A percentile compares a stretch with the other conserved stretches of the same genome.
phyloP scores from a whole-genome alignment of 2,797 vertebrate species.

The Acropternis orthonyx region DNA sequence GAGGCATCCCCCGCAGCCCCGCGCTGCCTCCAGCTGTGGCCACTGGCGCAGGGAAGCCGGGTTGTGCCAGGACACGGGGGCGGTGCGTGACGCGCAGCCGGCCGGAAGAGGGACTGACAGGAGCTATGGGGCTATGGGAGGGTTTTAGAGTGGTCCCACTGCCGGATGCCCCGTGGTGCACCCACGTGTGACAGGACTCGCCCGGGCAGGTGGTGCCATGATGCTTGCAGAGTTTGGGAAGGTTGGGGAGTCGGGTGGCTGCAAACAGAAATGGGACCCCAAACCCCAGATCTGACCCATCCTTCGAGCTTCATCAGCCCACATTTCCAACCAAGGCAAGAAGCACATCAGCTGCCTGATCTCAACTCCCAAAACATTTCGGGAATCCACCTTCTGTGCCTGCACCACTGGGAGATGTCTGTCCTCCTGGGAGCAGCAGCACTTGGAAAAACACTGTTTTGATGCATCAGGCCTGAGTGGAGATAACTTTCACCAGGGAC shows the following conservation, averaged over 20 bases:
- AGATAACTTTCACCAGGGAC: background rate
- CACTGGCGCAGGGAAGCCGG: background rate
- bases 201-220: rapidly evolving
- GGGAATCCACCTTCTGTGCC: background rate
- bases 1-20: background rate
- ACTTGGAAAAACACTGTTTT: background rate
- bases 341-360: background rate
- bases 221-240: rapidly evolving
- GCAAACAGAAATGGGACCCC: rapidly evolving
- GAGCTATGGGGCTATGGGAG: background rate
- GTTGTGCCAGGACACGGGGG: background rate
- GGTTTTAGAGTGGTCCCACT: background rate
- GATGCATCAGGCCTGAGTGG: background rate
- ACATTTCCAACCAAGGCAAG: rapidly evolving
- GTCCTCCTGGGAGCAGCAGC: background rate
- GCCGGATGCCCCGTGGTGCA: background rate
- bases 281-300: background rate
- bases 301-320: background rate
- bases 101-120: background rate
- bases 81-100: background rate
- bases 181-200: rapidly evolving
- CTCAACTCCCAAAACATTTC: background rate
- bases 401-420: rapidly evolving
- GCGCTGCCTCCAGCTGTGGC: background rate
- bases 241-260: background rate